Evolutionary conservation across 2,113 vertebrate species (phyloP).

Genomic region (Rhinogobius similis): DNA sequence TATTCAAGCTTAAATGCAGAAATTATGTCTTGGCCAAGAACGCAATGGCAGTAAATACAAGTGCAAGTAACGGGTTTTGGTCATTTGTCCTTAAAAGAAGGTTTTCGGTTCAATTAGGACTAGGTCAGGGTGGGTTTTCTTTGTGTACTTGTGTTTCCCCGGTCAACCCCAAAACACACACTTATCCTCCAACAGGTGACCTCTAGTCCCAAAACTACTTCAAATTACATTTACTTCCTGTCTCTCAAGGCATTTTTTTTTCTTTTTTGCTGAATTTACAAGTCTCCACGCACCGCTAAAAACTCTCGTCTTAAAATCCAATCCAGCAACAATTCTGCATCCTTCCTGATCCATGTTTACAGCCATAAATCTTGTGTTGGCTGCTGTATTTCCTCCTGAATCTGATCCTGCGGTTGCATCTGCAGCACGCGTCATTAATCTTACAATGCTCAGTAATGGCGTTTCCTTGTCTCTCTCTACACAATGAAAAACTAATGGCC

Average conservation of each 20-base stretch:
- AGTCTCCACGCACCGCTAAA: not conserved
- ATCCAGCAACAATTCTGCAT: conserved; percentile 3
- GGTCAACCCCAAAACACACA: no score
- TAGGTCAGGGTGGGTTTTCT: no score
- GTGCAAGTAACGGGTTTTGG: no score
- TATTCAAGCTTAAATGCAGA: no score
- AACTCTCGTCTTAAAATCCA: not conserved
- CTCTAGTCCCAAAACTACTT: no score
- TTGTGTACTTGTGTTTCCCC: no score
- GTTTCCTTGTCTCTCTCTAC: conserved; percentile 34
- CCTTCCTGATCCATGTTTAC: conserved; percentile 1
- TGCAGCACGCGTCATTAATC: conserved; percentile 42
- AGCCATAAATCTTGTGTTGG: conserved; percentile 15
- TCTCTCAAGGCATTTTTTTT: not conserved
- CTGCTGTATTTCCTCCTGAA: conserved; percentile 7
- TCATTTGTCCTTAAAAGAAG: no score
- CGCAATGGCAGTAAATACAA: no score
- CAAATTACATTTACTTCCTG: no score
- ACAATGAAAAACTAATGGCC: conserved; percentile 47
- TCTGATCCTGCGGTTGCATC: conserved; percentile 4
- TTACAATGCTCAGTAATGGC: conserved; percentile 34
- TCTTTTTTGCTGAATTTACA: not conserved
- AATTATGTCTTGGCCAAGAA: no score
- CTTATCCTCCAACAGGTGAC: no score
- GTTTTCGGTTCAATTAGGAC: no score